phyloP scores from a whole-genome alignment of 2,888 invertebrate species.

The Busseola fusca region DNA sequence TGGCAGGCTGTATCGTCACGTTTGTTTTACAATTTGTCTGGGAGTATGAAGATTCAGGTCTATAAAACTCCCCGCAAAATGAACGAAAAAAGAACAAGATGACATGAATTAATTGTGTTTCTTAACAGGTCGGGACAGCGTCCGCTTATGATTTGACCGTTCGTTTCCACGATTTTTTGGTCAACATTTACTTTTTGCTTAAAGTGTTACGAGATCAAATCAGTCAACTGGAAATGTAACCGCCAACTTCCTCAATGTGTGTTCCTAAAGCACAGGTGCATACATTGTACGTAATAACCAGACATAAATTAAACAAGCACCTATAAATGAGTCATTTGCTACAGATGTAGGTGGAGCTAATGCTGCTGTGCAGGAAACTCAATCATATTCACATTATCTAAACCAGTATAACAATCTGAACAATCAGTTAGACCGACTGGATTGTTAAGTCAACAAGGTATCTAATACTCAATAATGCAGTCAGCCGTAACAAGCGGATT shows the following conservation, averaged over 20 bases:
- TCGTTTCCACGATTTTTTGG: not conserved
- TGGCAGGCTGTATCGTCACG: constrained; percentile 27
- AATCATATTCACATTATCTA: constrained; percentile 54
- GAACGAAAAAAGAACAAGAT: not conserved
- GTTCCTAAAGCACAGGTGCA: constrained; percentile 42
- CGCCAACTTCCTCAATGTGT: constrained; percentile 48
- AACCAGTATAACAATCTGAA: constrained; percentile 42
- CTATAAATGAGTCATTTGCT: constrained; percentile 50
- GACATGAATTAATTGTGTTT: constrained; percentile 24
- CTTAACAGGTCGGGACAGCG: not conserved
- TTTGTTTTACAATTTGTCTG: constrained; percentile 33
- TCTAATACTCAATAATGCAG: constrained; percentile 53
- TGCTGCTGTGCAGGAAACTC: constrained; percentile 37
- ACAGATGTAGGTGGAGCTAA: constrained; percentile 34
- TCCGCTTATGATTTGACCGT: not conserved
- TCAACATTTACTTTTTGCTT: constrained; percentile 10
- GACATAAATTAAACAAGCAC: constrained; percentile 48
- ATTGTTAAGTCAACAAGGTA: constrained; percentile 55
- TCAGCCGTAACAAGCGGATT: constrained; percentile 55
- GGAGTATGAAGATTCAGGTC: constrained; percentile 13
- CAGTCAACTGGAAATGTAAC: constrained; percentile 11
- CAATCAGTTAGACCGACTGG: constrained; percentile 40
- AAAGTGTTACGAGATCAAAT: constrained; percentile 13
- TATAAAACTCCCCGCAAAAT: constrained; percentile 3
- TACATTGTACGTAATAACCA: constrained; percentile 24